Percentiles rank a stretch among this genome's conserved stretches.
These are phyloP conservation scores for Hermetia illucens DNA, from an alignment of 1,140 invertebrate species.

Conservation along the genomic window DNA sequence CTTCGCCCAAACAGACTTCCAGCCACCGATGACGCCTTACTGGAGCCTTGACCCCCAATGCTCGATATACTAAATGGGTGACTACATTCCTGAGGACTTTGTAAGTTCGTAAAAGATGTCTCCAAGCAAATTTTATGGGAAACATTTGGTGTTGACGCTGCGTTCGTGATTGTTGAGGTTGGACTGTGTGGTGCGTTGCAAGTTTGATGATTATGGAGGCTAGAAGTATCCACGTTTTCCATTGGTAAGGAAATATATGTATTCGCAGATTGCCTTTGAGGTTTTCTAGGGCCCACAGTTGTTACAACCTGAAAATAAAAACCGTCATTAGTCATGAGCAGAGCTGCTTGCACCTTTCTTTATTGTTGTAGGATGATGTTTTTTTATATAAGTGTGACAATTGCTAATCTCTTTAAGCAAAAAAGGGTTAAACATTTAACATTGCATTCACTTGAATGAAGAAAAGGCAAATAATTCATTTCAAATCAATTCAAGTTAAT, in stretches of 20 bases:
- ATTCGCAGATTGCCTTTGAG: constrained; percentile 39
- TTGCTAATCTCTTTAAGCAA: no score
- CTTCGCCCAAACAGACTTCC: constrained; percentile 27
- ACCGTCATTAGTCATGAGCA: constrained; percentile 1
- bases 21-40: constrained; percentile 33
- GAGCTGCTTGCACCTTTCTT: no score
- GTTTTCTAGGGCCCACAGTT: constrained; percentile 53
- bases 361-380: no score
- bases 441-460: no score
- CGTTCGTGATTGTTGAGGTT: constrained; percentile 19
- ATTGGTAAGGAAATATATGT: constrained; percentile 23
- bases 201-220: background rate
- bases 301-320: constrained; percentile 53
- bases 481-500: no score
- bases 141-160: constrained; percentile 32
- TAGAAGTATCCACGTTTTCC: constrained; percentile 7
- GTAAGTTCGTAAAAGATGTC: constrained; percentile 58
- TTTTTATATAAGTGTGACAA: no score
- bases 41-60: constrained; percentile 6
- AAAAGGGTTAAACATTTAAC: no score
- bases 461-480: no score
- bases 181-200: constrained; percentile 18
- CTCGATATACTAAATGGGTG: constrained; percentile 12
- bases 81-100: constrained; percentile 33
- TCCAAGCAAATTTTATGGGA: constrained; percentile 51